Evolutionary conservation across 2,888 invertebrate genomes (phyloP).

Genomic region (Tetramorium bicarinatum): DNA sequence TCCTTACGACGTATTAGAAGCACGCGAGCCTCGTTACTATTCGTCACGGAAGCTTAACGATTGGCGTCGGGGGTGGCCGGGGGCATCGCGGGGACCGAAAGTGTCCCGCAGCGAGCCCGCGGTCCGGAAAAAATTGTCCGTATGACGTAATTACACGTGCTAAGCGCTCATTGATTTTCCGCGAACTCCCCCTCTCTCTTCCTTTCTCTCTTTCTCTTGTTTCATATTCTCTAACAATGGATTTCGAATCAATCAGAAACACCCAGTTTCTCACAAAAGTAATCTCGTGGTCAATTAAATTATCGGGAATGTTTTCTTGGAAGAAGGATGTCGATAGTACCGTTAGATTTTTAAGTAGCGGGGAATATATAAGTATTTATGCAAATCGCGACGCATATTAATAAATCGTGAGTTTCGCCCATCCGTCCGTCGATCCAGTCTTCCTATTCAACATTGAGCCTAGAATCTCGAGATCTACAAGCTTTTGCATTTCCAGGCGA

Average conservation of each 20-base stretch:
- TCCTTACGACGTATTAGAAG: conserved; percentile 5
- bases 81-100: not conserved
- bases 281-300: not conserved
- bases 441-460: too few species aligned
- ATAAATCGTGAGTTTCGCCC: not conserved
- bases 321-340: not conserved
- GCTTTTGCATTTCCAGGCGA: conserved; percentile 90
- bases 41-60: conserved; percentile 27
- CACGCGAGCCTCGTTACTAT: conserved; percentile 45
- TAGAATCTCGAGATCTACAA: conserved; percentile 5
- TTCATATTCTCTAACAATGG: not conserved
- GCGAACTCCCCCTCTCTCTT: not conserved
- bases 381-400: not conserved
- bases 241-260: not conserved
- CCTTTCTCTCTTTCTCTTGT: not conserved
- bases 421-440: too few species aligned
- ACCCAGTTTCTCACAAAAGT: not conserved
- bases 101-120: not conserved
- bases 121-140: not conserved
- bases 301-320: not conserved
- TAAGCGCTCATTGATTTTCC: conserved; percentile 13
- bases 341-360: not conserved
- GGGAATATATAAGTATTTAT: not conserved
- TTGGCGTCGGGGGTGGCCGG: not conserved
- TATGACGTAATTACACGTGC: conserved; percentile 34